Conservation (phyloP, 2,113 vertebrate species). For the Cebus imitator region DNA sequence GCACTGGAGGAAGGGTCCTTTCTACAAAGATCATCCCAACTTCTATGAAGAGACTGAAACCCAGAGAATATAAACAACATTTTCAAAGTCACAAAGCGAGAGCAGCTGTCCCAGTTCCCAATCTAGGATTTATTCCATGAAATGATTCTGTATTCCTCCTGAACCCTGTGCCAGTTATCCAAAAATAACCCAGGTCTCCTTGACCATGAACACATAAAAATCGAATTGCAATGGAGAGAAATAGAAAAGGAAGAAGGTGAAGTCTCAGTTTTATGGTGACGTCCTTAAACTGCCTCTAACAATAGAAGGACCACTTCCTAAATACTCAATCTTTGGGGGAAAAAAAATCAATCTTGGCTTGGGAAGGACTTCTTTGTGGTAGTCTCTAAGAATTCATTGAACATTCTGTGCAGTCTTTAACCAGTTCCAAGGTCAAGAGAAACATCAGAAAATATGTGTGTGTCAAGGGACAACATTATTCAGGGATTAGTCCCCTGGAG, state of each 20-base stretch:
- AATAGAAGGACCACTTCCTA: not conserved
- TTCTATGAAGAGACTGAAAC: not conserved
- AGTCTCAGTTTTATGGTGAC: not conserved
- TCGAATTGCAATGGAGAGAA: not conserved
- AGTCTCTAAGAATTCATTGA: conserved; percentile 6
- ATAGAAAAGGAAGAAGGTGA: not conserved
- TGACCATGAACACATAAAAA: not conserved
- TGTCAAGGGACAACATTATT: conserved; percentile 60
- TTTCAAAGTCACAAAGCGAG: not conserved
- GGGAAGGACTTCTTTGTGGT: not conserved
- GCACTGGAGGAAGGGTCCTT: not conserved
- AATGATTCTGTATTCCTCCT: not conserved
- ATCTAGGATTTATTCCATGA: not conserved
- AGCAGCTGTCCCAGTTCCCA: not conserved
- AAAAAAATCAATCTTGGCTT: not conserved
- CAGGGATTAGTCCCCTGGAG: conserved; percentile 71
- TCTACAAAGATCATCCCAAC: not conserved
- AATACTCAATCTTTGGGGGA: not conserved
- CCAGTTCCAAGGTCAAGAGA: conserved; percentile 72
- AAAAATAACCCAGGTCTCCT: not conserved
- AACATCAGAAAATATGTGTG: conserved; percentile 61
- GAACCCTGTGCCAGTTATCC: not conserved
- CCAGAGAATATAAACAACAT: not conserved
- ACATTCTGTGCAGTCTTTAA: conserved; percentile 58
- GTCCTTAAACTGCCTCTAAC: not conserved